These are phyloP conservation scores for Mystacides longicornis DNA, from an alignment of 2,888 invertebrate species.

Conservation along the genomic window DNA sequence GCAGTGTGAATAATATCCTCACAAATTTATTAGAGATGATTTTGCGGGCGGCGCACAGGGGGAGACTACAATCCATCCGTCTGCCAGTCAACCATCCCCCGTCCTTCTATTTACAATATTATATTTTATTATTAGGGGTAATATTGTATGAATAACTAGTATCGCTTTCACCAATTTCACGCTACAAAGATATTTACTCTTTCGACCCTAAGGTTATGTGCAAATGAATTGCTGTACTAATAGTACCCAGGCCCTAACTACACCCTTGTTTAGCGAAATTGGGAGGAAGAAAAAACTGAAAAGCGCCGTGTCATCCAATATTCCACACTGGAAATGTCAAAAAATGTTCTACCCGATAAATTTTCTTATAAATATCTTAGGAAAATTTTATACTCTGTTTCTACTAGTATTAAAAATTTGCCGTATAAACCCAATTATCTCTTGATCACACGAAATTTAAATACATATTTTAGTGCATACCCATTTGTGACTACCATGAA, in stretches of 20 bases:
- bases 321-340: no score
- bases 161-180: slow-evolving; percentile 27
- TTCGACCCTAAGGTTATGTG: slow-evolving; percentile 12
- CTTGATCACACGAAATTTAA: no score
- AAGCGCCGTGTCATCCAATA: no score
- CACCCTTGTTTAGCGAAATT: no score
- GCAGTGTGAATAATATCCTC: slow-evolving; percentile 23
- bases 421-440: no score
- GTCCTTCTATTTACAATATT: background rate
- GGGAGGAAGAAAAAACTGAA: no score
- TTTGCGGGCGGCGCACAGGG: slow-evolving; percentile 16
- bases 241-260: slow-evolving; percentile 8
- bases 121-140: slow-evolving; percentile 10
- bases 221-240: slow-evolving; percentile 21
- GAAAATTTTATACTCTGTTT: no score
- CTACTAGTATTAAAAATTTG: no score
- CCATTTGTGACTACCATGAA: no score
- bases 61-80: slow-evolving; percentile 1
- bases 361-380: no score
- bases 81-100: background rate
- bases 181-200: slow-evolving; percentile 21
- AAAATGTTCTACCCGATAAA: no score
- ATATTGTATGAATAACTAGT: slow-evolving; percentile 19
- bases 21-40: slow-evolving; percentile 24
- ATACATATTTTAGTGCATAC: no score